A percentile compares a stretch with the other conserved stretches of the same genome.
Evolutionary conservation across 1,140 invertebrate genomes (phyloP).

Genomic region (Drosophila ambigua): DNA sequence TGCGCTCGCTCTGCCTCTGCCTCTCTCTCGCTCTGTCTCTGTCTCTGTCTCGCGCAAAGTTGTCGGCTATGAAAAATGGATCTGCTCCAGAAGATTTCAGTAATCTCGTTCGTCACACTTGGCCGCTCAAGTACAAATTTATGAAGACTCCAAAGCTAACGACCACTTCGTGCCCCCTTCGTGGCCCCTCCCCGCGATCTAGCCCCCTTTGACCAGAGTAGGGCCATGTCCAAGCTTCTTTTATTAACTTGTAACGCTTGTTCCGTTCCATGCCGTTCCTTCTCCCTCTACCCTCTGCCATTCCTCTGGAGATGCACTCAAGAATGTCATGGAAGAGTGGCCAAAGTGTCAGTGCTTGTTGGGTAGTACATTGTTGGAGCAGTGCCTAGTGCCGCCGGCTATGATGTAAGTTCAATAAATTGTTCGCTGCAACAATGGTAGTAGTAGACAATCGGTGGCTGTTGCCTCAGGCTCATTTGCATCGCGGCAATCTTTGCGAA

Average conservation of each 20-base stretch:
- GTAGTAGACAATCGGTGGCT: constrained; percentile 23
- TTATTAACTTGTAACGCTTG: constrained; percentile 75
- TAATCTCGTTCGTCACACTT: constrained; percentile 84
- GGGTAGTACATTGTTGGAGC: constrained; percentile 9
- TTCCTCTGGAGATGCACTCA: constrained; percentile 56
- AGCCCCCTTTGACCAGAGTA: constrained; percentile 4
- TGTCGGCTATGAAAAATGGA: constrained; percentile 82
- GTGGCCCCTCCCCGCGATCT: background rate
- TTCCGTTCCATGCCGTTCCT: constrained; percentile 17
- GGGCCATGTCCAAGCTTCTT: constrained; percentile 55
- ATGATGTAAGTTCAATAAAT: constrained; percentile 74
- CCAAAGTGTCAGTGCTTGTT: constrained; percentile 55
- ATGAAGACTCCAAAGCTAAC: constrained; percentile 54
- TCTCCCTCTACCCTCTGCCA: too few relatives aligned
- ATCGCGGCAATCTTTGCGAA: constrained; percentile 51
- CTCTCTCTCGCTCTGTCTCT: too few relatives aligned
- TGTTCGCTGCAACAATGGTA: constrained; percentile 57
- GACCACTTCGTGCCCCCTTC: background rate
- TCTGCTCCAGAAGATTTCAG: constrained; percentile 84
- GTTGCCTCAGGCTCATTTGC: constrained; percentile 58
- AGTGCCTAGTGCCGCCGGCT: constrained; percentile 37
- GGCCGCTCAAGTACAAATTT: constrained; percentile 83
- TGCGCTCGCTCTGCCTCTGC: constrained; percentile 30
- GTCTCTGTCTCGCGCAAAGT: constrained; percentile 41
- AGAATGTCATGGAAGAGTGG: constrained; percentile 73